phyloP scores from a whole-genome alignment of 2,888 invertebrate species.

The Carabus problematicus region DNA sequence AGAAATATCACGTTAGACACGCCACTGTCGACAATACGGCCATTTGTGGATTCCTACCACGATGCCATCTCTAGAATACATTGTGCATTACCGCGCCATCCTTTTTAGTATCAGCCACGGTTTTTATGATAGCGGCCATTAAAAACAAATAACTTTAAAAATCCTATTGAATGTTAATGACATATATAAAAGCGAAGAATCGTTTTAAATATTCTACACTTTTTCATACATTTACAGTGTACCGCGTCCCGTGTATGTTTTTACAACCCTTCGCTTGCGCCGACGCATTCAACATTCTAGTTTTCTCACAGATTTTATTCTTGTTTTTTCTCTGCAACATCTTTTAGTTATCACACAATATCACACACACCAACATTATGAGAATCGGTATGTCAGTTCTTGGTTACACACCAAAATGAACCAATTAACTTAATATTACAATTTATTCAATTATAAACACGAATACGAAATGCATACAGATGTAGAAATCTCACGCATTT shows the following conservation, averaged over 20 bases:
- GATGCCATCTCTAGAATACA: slow-evolving; percentile 4
- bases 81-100: slow-evolving; percentile 9
- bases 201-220: slow-evolving; percentile 9
- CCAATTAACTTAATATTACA: too few relatives aligned
- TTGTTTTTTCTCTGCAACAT: not conserved
- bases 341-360: too few relatives aligned
- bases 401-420: too few relatives aligned
- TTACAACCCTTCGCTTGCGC: too few relatives aligned
- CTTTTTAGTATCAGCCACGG: not conserved
- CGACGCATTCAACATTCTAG: not conserved
- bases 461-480: too few relatives aligned
- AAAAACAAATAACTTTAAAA: slow-evolving; percentile 23
- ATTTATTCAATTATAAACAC: too few relatives aligned
- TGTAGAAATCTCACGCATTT: too few relatives aligned
- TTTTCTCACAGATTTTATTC: not conserved
- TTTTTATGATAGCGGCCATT: slow-evolving; percentile 19
- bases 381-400: too few relatives aligned
- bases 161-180: slow-evolving; percentile 23
- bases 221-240: not conserved
- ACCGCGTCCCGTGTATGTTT: too few relatives aligned
- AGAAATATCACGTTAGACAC: not conserved
- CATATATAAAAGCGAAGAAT: not conserved
- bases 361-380: too few relatives aligned
- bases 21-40: not conserved
- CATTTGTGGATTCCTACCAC: slow-evolving; percentile 7